These are phyloP conservation scores for Rotaria magnacalcarata DNA, from an alignment of 2,888 invertebrate genomes.

Conservation along the genomic window DNA sequence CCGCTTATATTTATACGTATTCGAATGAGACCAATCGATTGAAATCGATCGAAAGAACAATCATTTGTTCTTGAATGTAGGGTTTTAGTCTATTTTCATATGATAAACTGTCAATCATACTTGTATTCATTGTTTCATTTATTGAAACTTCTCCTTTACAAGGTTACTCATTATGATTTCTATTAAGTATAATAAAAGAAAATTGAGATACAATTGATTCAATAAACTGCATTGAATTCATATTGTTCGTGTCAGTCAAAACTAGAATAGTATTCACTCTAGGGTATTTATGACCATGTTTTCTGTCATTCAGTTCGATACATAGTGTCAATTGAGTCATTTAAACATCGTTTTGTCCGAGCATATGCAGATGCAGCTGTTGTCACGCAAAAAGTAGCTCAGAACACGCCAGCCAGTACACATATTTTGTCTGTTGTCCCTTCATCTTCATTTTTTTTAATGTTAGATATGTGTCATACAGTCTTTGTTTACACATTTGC, in stretches of 20 bases:
- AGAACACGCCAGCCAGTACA: background rate
- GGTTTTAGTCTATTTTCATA: background rate
- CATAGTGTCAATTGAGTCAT: conserved; percentile 3
- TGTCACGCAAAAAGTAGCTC: background rate
- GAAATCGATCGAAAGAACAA: background rate
- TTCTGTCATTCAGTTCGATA: background rate
- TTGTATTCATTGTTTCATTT: background rate
- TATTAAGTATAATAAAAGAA: background rate
- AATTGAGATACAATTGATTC: background rate
- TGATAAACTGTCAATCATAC: conserved; percentile 4
- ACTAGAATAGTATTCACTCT: background rate
- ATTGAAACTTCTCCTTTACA: background rate
- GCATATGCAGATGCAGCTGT: conserved; percentile 16
- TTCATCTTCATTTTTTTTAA: background rate
- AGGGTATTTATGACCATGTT: background rate
- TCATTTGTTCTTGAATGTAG: background rate
- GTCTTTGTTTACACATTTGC: background rate
- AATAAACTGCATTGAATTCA: background rate
- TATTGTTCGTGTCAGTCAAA: conserved; percentile 5
- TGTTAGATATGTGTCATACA: background rate
- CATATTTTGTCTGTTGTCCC: background rate
- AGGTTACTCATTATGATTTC: background rate
- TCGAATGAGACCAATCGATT: background rate
- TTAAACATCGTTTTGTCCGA: conserved; percentile 7
- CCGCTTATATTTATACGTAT: background rate